Evolutionary conservation across 2,888 invertebrate genomes (phyloP).

Genomic region (Dascillus cervinus): DNA sequence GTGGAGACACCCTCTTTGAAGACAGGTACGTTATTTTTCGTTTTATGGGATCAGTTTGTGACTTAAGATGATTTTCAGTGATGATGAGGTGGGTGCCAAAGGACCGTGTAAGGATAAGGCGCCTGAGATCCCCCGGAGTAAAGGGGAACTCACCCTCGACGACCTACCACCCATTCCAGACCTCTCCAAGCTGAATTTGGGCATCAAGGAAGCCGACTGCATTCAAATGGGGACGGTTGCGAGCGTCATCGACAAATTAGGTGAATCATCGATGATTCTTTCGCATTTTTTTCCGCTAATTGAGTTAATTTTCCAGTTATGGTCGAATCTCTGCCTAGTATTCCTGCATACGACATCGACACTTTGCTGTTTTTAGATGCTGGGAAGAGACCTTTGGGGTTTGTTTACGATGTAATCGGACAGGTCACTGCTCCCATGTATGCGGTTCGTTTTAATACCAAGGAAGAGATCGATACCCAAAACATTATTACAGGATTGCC

Average conservation of each 20-base stretch:
- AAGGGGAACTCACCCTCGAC: conserved; percentile 40
- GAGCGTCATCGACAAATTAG: conserved; percentile 64
- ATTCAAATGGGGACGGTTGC: conserved; percentile 64
- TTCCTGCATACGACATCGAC: conserved; percentile 77
- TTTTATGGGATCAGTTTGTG: too few relatives aligned
- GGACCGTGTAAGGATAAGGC: conserved; percentile 3
- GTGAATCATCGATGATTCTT: conserved; percentile 36
- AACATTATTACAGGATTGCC: conserved; percentile 59
- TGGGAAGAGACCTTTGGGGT: conserved; percentile 66
- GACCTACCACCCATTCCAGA: conserved; percentile 78
- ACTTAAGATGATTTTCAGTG: too few relatives aligned
- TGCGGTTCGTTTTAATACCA: conserved; percentile 81
- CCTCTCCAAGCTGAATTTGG: conserved; percentile 53
- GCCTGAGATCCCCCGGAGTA: conserved; percentile 1
- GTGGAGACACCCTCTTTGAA: too few relatives aligned
- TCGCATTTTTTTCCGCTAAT: too few relatives aligned
- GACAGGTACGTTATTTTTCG: too few relatives aligned
- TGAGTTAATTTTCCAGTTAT: conserved; percentile 66
- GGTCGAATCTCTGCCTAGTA: conserved; percentile 61
- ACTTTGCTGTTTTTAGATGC: conserved; percentile 79
- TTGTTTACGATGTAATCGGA: conserved; percentile 89
- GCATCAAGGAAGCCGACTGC: conserved; percentile 67
- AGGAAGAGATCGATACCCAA: conserved; percentile 62
- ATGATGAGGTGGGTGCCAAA: conserved; percentile 7
- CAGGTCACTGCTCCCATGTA: conserved; percentile 79